phyloP scores from a whole-genome alignment of 2,113 vertebrate species.

The Heptranchias perlo region DNA sequence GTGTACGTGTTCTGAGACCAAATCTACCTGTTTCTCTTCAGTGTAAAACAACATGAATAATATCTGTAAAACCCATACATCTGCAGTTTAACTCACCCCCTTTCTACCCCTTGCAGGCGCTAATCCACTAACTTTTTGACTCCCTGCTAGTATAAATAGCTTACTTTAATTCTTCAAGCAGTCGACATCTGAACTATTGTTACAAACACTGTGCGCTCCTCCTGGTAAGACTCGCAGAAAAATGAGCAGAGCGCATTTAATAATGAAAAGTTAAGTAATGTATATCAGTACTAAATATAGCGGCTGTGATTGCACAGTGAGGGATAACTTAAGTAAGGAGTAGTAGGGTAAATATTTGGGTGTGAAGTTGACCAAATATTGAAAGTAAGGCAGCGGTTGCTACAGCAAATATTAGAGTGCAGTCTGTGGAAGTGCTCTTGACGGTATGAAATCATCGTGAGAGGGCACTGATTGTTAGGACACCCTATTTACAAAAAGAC shows the following conservation, averaged over 20 bases:
- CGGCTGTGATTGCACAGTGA: not conserved
- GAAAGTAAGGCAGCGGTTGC: not conserved
- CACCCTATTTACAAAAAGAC: not conserved
- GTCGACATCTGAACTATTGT: not conserved
- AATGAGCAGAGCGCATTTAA: not conserved
- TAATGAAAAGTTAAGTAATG: not conserved
- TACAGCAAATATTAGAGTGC: not conserved
- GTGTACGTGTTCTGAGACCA: not conserved
- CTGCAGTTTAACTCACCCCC: not conserved
- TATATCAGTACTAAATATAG: not conserved
- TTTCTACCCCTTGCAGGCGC: not conserved
- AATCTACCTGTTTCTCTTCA: not conserved
- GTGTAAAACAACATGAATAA: not conserved
- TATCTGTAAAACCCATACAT: not conserved
- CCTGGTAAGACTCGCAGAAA: not conserved
- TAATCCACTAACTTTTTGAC: not conserved
- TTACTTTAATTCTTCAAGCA: not conserved
- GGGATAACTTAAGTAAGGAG: not conserved
- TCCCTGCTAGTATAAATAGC: not conserved
- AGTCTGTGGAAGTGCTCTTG: not conserved
- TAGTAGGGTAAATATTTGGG: not conserved
- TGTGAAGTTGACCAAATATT: not conserved
- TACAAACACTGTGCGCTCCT: not conserved
- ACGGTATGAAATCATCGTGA: not conserved
- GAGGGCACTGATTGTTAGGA: not conserved